Conservation (phyloP, 2,797 vertebrate species). For the Cottoperca gobio region DNA sequence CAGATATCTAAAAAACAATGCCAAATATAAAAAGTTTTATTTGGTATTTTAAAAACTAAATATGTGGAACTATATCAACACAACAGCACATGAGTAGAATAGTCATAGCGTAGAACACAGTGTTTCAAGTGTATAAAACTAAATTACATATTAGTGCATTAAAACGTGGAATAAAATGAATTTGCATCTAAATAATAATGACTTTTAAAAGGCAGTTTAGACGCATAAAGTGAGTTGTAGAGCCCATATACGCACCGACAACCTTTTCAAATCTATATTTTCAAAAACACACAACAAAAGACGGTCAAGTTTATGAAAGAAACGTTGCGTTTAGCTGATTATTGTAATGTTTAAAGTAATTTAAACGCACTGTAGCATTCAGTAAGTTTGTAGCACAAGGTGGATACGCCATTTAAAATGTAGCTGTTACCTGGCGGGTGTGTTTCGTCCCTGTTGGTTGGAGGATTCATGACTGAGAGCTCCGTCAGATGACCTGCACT, state of each 20-base stretch:
- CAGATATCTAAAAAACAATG: neutral
- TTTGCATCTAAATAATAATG: neutral
- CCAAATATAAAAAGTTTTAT: neutral
- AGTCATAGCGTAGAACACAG: constrained; percentile 25
- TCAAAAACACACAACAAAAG: neutral
- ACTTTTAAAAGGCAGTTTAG: neutral
- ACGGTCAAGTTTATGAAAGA: neutral
- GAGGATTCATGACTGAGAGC: constrained; percentile 64
- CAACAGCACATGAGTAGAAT: constrained; percentile 9
- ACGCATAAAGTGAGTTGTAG: neutral
- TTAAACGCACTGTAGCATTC: neutral
- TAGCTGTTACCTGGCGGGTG: constrained; percentile 68
- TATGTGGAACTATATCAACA: neutral
- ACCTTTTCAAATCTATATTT: neutral
- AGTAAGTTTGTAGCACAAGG: neutral
- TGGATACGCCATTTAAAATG: neutral
- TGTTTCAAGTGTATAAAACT: no score
- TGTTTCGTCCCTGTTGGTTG: constrained; percentile 46
- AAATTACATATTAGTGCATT: neutral
- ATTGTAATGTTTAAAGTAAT: neutral
- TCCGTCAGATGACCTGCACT: neutral
- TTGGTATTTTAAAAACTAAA: neutral
- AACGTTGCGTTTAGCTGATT: neutral
- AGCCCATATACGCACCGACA: neutral
- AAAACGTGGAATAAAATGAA: neutral